A percentile compares a stretch with the other conserved stretches of the same genome.
phyloP scores from a whole-genome alignment of 2,113 vertebrate genomes.

The Serilophus lunatus region DNA sequence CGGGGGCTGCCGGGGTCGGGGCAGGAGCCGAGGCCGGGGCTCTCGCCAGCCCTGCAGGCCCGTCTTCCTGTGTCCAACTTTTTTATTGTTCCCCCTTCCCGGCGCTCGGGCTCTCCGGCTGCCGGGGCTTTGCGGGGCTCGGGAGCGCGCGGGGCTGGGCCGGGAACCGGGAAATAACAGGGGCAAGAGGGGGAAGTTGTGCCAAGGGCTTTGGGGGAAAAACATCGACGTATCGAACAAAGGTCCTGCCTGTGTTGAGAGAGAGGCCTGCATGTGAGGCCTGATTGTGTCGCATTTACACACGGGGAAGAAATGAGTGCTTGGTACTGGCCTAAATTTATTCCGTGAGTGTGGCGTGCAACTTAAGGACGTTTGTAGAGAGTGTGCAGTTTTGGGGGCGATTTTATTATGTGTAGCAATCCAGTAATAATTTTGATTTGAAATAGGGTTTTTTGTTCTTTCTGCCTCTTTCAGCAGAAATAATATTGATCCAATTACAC shows the following conservation, averaged over 20 bases:
- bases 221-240: slow-evolving; percentile 74
- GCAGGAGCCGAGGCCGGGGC: slow-evolving; percentile 14
- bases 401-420: slow-evolving; percentile 16
- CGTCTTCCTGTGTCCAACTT: slow-evolving; percentile 67
- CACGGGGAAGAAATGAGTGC: background rate
- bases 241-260: slow-evolving; percentile 74
- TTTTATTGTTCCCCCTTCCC: slow-evolving; percentile 59
- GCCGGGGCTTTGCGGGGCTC: background rate
- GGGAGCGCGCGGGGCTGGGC: slow-evolving; percentile 43
- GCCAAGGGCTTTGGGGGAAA: slow-evolving; percentile 44
- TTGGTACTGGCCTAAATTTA: slow-evolving; percentile 57
- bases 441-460: background rate
- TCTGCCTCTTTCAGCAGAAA: background rate
- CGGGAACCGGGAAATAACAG: slow-evolving; percentile 48
- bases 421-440: background rate
- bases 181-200: slow-evolving; percentile 46
- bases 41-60: slow-evolving; percentile 50
- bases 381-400: background rate
- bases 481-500: background rate
- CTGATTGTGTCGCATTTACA: slow-evolving; percentile 71
- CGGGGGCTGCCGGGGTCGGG: background rate
- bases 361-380: slow-evolving; percentile 20
- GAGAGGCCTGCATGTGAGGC: slow-evolving; percentile 73
- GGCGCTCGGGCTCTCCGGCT: background rate
- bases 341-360: slow-evolving; percentile 1